phyloP scores from a whole-genome alignment of 2,888 invertebrate genomes.

The Orchestes rusci region DNA sequence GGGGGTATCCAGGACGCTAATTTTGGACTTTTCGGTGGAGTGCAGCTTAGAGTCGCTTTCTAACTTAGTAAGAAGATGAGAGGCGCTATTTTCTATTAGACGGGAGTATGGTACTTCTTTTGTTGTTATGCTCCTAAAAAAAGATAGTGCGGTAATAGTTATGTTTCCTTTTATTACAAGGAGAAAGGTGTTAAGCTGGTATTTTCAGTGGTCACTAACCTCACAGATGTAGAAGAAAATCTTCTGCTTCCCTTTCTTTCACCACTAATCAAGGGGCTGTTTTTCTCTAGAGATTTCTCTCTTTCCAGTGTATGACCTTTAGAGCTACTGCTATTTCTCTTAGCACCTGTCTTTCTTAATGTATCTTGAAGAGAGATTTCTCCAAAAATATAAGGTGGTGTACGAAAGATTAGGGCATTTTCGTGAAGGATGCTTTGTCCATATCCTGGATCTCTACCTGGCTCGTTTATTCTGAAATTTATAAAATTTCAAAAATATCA shows the following conservation, averaged over 20 bases:
- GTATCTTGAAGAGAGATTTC: constrained; percentile 70
- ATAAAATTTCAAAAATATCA: too few species aligned
- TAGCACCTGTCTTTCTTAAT: constrained; percentile 23
- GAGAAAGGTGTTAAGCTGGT: too few species aligned
- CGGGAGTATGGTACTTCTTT: constrained; percentile 74
- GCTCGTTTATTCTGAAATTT: constrained; percentile 57
- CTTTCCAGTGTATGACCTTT: constrained; percentile 29
- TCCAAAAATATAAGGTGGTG: constrained; percentile 77
- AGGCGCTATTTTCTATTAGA: constrained; percentile 59
- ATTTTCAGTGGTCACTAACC: too few species aligned
- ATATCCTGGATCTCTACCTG: constrained; percentile 79
- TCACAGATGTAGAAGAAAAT: constrained; percentile 57
- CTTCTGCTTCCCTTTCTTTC: constrained; percentile 46
- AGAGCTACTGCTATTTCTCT: constrained; percentile 30
- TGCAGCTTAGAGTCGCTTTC: constrained; percentile 67
- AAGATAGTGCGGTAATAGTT: neutral
- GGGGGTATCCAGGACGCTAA: constrained; percentile 42
- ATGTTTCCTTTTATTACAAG: too few species aligned
- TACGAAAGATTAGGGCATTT: constrained; percentile 81
- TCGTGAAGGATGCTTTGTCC: constrained; percentile 90
- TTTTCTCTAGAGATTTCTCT: constrained; percentile 32
- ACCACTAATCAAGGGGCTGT: constrained; percentile 42
- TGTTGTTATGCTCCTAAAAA: constrained; percentile 33
- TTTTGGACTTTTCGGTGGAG: constrained; percentile 45
- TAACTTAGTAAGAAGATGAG: constrained; percentile 49